Evolutionary conservation across 1,140 invertebrate genomes (phyloP).

Genomic region (Piezodorus guildinii): DNA sequence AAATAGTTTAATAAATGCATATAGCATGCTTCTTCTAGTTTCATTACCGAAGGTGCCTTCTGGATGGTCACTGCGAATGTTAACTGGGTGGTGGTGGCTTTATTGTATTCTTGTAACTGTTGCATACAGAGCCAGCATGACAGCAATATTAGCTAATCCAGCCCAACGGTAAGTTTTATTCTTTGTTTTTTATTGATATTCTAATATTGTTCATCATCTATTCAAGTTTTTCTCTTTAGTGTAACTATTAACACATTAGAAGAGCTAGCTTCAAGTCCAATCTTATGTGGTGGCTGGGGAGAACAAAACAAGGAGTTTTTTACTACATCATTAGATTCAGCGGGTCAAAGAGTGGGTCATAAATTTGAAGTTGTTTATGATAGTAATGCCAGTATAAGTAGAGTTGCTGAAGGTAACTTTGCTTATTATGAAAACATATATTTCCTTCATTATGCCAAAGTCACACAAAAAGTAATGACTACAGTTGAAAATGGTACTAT

Average conservation of each 20-base stretch:
- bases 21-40: slow-evolving; percentile 59
- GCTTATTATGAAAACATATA: slow-evolving; percentile 72
- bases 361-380: slow-evolving; percentile 44
- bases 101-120: slow-evolving; percentile 67
- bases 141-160: slow-evolving; percentile 65
- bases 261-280: slow-evolving; percentile 47
- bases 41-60: slow-evolving; percentile 59
- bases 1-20: slow-evolving; percentile 57
- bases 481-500: too few relatives aligned
- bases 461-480: slow-evolving; percentile 28
- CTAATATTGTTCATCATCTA: not conserved
- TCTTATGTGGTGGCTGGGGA: slow-evolving; percentile 51
- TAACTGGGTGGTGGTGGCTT: slow-evolving; percentile 76
- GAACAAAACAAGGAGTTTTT: slow-evolving; percentile 57
- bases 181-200: not conserved
- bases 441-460: slow-evolving; percentile 49
- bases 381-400: slow-evolving; percentile 31
- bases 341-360: slow-evolving; percentile 48
- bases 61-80: slow-evolving; percentile 60
- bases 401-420: slow-evolving; percentile 53
- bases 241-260: slow-evolving; percentile 63
- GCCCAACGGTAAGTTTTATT: slow-evolving; percentile 43
- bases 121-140: slow-evolving; percentile 68
- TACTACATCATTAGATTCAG: slow-evolving; percentile 47
- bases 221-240: slow-evolving; percentile 33